Base-by-base conservation (phyloP, 53 echinoderm and acorn worm species). In the Crossaster papposus region DNA sequence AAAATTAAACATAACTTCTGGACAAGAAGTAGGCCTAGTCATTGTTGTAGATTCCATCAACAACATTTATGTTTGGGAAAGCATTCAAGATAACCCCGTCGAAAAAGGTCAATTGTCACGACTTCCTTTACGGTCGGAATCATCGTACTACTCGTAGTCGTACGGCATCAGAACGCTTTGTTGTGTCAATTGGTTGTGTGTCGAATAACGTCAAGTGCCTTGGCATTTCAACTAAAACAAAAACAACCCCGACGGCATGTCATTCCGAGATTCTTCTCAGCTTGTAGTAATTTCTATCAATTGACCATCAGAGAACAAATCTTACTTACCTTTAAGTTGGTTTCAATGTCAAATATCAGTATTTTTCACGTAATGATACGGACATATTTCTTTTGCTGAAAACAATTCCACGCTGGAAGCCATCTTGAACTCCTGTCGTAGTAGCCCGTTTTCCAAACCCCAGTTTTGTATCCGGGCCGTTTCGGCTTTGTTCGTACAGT, bases 331-430 rank as follows among this genome's bases (percentile, higher is more conserved):
- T 84, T 84, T 31, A 84, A 20, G 36, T 22, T 9, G 28, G 14
- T 71, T 51, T 15, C 3, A 4, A 50, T 1, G 29, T 6, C 33
- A 53, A 14, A 84, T 2, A 50, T 30, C 8, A 32, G 72, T 71
- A 72, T 31, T 24, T 24, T 51, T 84, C 30, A 26, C 70, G 31
- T 51, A 84, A 84, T 71, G 17, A 50, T 14, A 14, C 30, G 51
- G n/a, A 30, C 72, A 51, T 29, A 71, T 54, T 72, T 84, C 22
- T 5, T 20, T 84, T 51, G 72, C 51, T 15, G 24, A 64, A 11
- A 71, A 29, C 2, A 71, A 30, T 84, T 84, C 71, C 84, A 84
- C 84, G 84, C 84, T 84, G 84, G 84, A 30, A 84, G 84, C 84
- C 84, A 84, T 84, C 30, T 84, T 84, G 71, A 72, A 44, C 9